Base-by-base conservation (phyloP, 1,140 invertebrate genomes). In the Lutraria rhynchaena region DNA sequence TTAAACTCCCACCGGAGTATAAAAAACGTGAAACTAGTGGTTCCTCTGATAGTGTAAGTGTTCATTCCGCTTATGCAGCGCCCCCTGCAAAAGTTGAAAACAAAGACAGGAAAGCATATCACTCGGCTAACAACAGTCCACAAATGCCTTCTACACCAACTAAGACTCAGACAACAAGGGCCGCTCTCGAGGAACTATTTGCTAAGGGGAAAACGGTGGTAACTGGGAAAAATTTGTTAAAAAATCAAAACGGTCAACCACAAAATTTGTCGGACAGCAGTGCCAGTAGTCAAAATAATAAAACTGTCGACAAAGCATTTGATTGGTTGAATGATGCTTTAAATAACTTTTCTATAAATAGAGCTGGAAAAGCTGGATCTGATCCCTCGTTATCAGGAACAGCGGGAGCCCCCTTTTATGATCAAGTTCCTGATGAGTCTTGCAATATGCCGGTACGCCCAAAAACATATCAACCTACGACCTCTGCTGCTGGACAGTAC, bases 281-380 rank as follows among this genome's bases (percentile, higher is more conserved):
- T 24, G 9, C 46, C 19, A 4, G 27, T 3, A 19, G 17, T 35
- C 17, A 33, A 19, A 19, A 67, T 19, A 29, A 67, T 1, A 73
- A 73, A 67, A 88, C 86, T 69, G 75, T 86, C 27, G 88, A 92
- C 41, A 88, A 90, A 80, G 90, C 90, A 41, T 92, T 91, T 89
- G 91, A 91, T 84, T 93, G 92, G 92, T 75, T 92, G 37, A 90
- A 89, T 83, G 89, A 89, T 83, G 91, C 89, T 24, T 76, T 92
- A 33, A 89, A 77, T 83, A 87, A 83, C 65, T 87, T 91, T 75
- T 80, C 87, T 41, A 51, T 89, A 33, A 87, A 86, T 69, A 82
- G 63, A 29, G 63, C 80, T 65, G 85, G 82, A 0, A 87, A 82
- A 71, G 13, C 69, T 58, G 76, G 55, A 22, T 51, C 55, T 31